Conservation (phyloP, 2,113 vertebrate species). For the Craseonycteris thonglongyai region DNA sequence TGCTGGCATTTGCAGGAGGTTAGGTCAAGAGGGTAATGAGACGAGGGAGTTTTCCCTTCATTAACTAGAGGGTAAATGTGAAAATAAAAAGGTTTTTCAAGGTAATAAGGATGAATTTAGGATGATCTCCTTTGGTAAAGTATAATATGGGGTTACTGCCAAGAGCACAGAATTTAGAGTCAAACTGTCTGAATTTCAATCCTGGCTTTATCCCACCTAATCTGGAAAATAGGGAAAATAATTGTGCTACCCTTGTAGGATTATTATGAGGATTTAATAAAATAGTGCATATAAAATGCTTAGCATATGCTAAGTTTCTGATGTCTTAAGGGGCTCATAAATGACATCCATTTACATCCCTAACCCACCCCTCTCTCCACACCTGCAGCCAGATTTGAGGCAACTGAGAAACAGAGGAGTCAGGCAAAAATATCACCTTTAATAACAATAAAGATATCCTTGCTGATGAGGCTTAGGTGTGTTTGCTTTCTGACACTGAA, state of each 20-base stretch:
- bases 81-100: background rate
- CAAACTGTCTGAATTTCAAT: background rate
- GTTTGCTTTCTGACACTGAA: background rate
- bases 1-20: background rate
- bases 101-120: background rate
- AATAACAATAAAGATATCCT: background rate
- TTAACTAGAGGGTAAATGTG: background rate
- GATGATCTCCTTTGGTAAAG: background rate
- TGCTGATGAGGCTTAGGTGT: background rate
- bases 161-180: background rate
- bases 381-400: background rate
- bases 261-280: background rate
- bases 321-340: background rate
- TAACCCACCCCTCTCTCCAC: background rate
- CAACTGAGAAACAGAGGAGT: background rate
- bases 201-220: background rate
- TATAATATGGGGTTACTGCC: background rate
- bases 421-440: background rate
- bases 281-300: background rate
- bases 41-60: background rate
- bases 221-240: background rate
- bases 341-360: background rate
- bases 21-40: background rate
- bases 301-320: background rate
- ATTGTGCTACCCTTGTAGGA: background rate